Conservation (phyloP, 53 echinoderm and acorn worm species). For the Echinometra lucunter region DNA sequence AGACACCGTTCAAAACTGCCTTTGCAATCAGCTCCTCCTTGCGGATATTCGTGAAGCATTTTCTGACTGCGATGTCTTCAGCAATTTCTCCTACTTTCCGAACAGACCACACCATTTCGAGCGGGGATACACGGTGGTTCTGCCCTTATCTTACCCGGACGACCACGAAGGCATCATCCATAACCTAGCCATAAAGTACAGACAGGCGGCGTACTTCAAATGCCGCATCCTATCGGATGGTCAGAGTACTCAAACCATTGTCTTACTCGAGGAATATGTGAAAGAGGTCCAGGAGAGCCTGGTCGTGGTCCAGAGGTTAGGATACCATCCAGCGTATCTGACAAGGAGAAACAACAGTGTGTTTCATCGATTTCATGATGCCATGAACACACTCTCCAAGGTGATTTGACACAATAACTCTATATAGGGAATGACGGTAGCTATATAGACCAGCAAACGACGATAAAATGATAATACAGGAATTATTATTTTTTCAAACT, state of each 20-base stretch:
- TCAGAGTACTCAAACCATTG: constrained; percentile 64
- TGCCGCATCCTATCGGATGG: constrained; percentile 69
- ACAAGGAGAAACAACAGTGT: constrained; percentile 72
- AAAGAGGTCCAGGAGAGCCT: constrained; percentile 75
- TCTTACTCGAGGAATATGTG: constrained; percentile 59
- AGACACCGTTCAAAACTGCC: constrained; percentile 65
- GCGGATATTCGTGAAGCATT: constrained; percentile 59
- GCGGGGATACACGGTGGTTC: constrained; percentile 72
- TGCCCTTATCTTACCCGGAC: constrained; percentile 62
- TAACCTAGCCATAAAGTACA: constrained; percentile 70
- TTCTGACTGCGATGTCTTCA: constrained; percentile 59
- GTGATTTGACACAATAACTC: constrained; percentile 37
- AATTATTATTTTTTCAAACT: too few species aligned
- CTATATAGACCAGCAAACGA: too few species aligned
- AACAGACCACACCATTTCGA: constrained; percentile 71
- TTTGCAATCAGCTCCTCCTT: constrained; percentile 61
- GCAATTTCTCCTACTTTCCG: constrained; percentile 77
- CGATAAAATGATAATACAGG: too few species aligned
- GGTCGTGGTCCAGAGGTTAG: constrained; percentile 69
- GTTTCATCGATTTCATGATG: constrained; percentile 68
- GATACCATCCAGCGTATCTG: constrained; percentile 76
- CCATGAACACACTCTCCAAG: constrained; percentile 59
- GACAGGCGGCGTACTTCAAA: constrained; percentile 78
- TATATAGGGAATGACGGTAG: too few species aligned
- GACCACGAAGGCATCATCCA: constrained; percentile 69